Evolutionary conservation across 2,113 vertebrate genomes (phyloP), one percentile per base, ranked within the genome.

Genomic region (Benitochromis conjunctus): DNA sequence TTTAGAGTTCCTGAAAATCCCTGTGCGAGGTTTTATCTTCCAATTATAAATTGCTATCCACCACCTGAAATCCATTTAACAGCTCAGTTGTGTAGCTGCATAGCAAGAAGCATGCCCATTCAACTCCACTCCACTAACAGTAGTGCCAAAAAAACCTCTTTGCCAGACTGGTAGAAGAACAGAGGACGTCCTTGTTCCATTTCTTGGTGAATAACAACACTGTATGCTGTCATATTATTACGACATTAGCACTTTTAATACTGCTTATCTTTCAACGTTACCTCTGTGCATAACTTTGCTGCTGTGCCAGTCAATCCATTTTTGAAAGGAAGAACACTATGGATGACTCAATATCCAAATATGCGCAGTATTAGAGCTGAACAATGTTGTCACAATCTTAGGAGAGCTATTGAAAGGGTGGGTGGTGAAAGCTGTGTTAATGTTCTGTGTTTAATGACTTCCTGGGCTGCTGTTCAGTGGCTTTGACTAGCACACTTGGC

Each of bases 101-200:
- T 94, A 93, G 78, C 83, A 93, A 95, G 82, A 91, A 81, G 91
- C 69, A 78, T 31, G 41, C 48, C 90, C 87, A 90, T 95, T 96
- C 92, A 94, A 87, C 85, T 87, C 58, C 57, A 48, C 89, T 94
- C 92, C 92, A 91, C 91, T 91, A 82, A 78, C 29, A 54, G 31
- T 31, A 11, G 5, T 79, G 88, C 89, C 92, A 88, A 79, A 79
- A 57, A 69, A 71, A 71, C 56, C 79, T 82, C 66, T 5, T 9
- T 87, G 89, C 94, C 95, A 96, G 87, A 86, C 88, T 74, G 87
- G 88, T 86, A 71, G 62, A 84, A 53, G 83, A 94, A 92, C 92
- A 94, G 79, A 80, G 57, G 80, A 69, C 34, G 69, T 82, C 62
- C 76, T 89, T 48, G 89, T 91, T 83, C 48, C 51, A 77, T 77